Conservation (phyloP, 2,797 vertebrate species). For the Discoglossus pictus region DNA sequence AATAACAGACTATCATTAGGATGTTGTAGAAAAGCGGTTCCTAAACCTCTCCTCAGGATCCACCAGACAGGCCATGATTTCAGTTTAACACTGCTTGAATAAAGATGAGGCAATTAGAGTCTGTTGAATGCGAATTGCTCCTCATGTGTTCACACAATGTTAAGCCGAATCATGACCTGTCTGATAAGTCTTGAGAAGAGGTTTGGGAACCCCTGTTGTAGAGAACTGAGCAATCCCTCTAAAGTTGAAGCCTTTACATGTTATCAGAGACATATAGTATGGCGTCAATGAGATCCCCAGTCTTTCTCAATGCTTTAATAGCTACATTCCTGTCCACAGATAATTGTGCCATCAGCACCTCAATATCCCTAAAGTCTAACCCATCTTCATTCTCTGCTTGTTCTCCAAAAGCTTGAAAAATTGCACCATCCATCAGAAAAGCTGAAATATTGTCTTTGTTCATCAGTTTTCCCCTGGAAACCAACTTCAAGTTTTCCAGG, state of each 20-base stretch:
- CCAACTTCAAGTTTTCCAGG: constrained; percentile 23
- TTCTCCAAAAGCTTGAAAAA: constrained; percentile 39
- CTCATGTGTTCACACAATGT: too few relatives aligned
- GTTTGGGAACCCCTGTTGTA: too few relatives aligned
- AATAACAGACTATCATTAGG: too few relatives aligned
- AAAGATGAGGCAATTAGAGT: too few relatives aligned
- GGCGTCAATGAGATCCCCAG: constrained; percentile 39
- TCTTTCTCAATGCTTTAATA: constrained; percentile 26
- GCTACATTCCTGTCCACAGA: constrained; percentile 36
- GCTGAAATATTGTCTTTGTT: constrained; percentile 15
- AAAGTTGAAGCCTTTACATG: constrained; percentile 4
- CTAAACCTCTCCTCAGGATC: too few relatives aligned
- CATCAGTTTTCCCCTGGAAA: constrained; percentile 28
- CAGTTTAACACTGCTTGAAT: too few relatives aligned
- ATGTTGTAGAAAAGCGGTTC: too few relatives aligned
- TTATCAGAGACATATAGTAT: constrained; percentile 37
- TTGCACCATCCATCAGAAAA: constrained; percentile 21
- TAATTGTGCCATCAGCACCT: constrained; percentile 34
- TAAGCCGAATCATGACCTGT: too few relatives aligned
- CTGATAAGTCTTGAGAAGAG: too few relatives aligned
- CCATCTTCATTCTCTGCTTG: constrained; percentile 32
- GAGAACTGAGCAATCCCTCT: too few relatives aligned
- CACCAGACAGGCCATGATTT: too few relatives aligned
- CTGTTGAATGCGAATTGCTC: too few relatives aligned
- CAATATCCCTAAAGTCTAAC: constrained; percentile 27